Conservation (phyloP, 2,888 invertebrate genomes). For the Monoplex corrugatus region DNA sequence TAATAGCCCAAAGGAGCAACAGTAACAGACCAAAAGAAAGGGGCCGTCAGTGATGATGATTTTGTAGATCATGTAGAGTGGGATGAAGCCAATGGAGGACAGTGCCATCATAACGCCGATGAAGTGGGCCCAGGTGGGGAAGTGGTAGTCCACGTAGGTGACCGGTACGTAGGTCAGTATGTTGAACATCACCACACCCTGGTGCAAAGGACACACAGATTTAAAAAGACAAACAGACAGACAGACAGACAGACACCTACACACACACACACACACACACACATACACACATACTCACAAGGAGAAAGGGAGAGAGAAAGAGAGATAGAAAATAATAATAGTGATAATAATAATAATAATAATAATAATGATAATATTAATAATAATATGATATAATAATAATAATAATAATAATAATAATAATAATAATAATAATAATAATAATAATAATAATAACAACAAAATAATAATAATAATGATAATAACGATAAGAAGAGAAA, state of each 20-base stretch:
- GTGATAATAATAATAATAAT: background rate
- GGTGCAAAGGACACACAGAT: constrained; percentile 53
- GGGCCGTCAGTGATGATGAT: constrained; percentile 74
- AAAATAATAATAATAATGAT: background rate
- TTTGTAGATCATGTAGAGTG: constrained; percentile 93
- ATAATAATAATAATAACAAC: no score
- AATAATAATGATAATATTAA: background rate
- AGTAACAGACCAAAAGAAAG: constrained; percentile 39
- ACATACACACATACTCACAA: background rate
- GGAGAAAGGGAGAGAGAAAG: background rate
- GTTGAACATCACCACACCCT: constrained; percentile 86
- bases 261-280: background rate
- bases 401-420: background rate
- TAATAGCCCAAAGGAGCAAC: background rate
- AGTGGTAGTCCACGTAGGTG: constrained; percentile 96
- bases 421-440: no score
- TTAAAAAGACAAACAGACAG: background rate
- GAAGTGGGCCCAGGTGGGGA: constrained; percentile 97
- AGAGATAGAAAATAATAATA: background rate
- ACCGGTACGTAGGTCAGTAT: constrained; percentile 88
- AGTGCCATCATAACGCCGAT: constrained; percentile 99
- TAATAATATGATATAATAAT: background rate
- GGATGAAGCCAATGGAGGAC: constrained; percentile 98
- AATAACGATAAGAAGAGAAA: background rate
- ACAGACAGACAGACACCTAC: background rate